A percentile compares a stretch with the other conserved stretches of the same genome.
These are phyloP conservation scores for Amblyjoppa proteus DNA, from an alignment of 2,888 invertebrate species.

Conservation along the genomic window DNA sequence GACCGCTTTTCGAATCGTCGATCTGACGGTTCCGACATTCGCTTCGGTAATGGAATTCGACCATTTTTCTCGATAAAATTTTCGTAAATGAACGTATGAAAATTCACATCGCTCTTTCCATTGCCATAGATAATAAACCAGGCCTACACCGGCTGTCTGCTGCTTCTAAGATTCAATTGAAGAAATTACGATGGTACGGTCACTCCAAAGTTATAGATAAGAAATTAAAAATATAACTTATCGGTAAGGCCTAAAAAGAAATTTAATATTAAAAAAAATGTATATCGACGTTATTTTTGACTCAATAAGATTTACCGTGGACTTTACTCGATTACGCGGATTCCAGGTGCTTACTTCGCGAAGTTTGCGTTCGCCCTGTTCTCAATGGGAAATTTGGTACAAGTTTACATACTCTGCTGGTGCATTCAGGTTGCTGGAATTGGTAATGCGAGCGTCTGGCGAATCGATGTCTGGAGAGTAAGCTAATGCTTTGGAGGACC, in stretches of 20 bases:
- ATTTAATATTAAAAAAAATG: too few relatives aligned
- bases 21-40: constrained; percentile 73
- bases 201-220: too few relatives aligned
- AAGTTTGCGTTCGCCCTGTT: constrained; percentile 56
- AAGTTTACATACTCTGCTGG: constrained; percentile 74
- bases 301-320: too few relatives aligned
- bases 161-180: constrained; percentile 45
- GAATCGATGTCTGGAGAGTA: neutral
- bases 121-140: constrained; percentile 50
- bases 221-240: too few relatives aligned
- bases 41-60: constrained; percentile 66
- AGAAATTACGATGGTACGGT: neutral
- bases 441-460: constrained; percentile 64
- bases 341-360: neutral
- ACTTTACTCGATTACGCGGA: neutral
- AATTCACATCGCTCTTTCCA: neutral
- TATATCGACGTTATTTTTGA: too few relatives aligned
- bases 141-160: constrained; percentile 56
- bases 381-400: constrained; percentile 62
- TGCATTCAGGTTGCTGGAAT: constrained; percentile 72
- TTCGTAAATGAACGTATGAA: neutral
- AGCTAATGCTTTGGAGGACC: neutral
- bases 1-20: constrained; percentile 63
- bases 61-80: neutral
- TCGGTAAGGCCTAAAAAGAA: too few relatives aligned